phyloP scores from a whole-genome alignment of 2,888 invertebrate genomes.

The Plusia festucae region DNA sequence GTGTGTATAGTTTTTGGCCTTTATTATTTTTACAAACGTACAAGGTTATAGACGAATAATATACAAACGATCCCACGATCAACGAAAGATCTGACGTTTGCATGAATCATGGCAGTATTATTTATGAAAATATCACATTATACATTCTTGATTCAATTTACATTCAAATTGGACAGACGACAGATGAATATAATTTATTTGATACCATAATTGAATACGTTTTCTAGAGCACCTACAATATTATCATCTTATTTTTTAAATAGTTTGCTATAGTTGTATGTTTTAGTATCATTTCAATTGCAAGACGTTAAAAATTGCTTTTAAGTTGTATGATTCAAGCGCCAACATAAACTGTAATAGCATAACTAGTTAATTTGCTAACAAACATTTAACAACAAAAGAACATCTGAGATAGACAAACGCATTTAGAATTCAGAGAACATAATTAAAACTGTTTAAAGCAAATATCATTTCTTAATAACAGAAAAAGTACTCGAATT shows the following conservation, averaged over 20 bases:
- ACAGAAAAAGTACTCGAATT: conserved; percentile 30
- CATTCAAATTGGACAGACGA: conserved; percentile 18
- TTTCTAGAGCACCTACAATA: not conserved
- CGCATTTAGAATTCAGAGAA: not conserved
- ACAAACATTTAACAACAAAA: not conserved
- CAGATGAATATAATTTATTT: conserved; percentile 15
- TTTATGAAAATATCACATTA: conserved; percentile 13
- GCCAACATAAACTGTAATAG: not conserved
- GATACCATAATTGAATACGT: conserved; percentile 12
- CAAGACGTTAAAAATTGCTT: not conserved
- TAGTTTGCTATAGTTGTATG: not conserved
- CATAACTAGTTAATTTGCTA: not conserved
- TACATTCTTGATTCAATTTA: conserved; percentile 15
- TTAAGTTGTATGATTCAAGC: not conserved
- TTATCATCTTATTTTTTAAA: not conserved
- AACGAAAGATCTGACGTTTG: not conserved
- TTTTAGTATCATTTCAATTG: not conserved
- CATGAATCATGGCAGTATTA: conserved; percentile 3
- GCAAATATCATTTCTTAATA: conserved; percentile 28
- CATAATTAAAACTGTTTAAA: conserved; percentile 7
- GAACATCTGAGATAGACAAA: not conserved
- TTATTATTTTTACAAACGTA: not conserved
- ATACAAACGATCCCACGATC: conserved; percentile 5
- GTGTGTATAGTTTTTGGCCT: not conserved
- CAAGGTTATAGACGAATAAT: not conserved